Evolutionary conservation across 2,888 invertebrate species (phyloP).

Genomic region (Perithous albicinctus): DNA sequence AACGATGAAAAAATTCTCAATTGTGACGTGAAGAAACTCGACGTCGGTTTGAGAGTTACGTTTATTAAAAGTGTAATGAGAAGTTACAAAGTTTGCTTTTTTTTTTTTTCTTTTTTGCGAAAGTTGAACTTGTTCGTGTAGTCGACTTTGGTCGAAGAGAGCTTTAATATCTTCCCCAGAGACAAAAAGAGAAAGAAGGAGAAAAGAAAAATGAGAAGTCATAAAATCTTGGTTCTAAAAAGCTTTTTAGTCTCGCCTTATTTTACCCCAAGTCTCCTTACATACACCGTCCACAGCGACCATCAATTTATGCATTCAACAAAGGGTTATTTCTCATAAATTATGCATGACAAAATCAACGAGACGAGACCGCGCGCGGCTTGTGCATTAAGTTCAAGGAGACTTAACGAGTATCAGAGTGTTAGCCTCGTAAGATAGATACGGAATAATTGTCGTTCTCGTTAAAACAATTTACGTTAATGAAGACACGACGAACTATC

Average conservation of each 20-base stretch:
- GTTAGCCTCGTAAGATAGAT: constrained; percentile 19
- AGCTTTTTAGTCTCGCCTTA: constrained; percentile 53
- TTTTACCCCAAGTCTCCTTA: background rate
- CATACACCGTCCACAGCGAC: constrained; percentile 33
- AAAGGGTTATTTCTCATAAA: constrained; percentile 66
- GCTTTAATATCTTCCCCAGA: constrained; percentile 62
- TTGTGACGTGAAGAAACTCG: constrained; percentile 54
- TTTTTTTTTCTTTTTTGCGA: too few relatives aligned
- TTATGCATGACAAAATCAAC: constrained; percentile 67
- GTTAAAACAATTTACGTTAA: constrained; percentile 57
- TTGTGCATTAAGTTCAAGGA: constrained; percentile 62
- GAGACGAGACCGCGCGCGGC: constrained; percentile 22
- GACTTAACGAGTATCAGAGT: constrained; percentile 56
- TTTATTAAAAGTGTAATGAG: constrained; percentile 65
- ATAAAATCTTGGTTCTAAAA: constrained; percentile 61
- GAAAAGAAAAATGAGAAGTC: constrained; percentile 57
- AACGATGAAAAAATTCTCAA: constrained; percentile 38
- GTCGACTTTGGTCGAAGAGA: constrained; percentile 22
- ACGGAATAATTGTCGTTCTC: constrained; percentile 56
- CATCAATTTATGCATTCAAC: constrained; percentile 67
- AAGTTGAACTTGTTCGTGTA: constrained; percentile 44
- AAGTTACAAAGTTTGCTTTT: constrained; percentile 55
- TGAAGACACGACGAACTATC: constrained; percentile 17
- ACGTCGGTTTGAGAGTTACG: constrained; percentile 46
- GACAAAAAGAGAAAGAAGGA: constrained; percentile 33